These are phyloP conservation scores for Hedychridium roseum DNA, from an alignment of 2,888 invertebrate genomes.

Conservation along the genomic window DNA sequence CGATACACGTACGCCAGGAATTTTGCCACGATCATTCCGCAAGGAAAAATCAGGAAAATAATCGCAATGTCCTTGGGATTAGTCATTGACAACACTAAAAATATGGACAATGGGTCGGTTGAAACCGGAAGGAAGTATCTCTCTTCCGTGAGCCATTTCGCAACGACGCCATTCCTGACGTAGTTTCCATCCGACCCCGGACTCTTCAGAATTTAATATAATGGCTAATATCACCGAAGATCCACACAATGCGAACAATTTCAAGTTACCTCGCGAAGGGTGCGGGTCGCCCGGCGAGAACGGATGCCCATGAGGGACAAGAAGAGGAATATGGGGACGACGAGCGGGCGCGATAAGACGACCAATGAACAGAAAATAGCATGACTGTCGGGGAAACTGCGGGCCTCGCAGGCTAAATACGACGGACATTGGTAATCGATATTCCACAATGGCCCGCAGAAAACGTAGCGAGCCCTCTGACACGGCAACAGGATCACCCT, in stretches of 20 bases:
- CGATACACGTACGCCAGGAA: too few species aligned
- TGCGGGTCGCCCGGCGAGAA: constrained; percentile 14
- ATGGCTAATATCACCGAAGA: constrained; percentile 54
- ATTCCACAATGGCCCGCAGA: constrained; percentile 34
- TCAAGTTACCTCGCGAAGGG: constrained; percentile 38
- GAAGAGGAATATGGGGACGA: constrained; percentile 6
- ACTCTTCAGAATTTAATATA: constrained; percentile 56
- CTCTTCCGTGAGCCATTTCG: constrained; percentile 16
- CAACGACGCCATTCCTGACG: constrained; percentile 25
- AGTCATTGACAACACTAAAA: too few species aligned
- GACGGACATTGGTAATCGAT: constrained; percentile 51
- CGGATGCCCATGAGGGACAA: constrained; percentile 8
- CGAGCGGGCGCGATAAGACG: constrained; percentile 40
- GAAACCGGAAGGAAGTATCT: constrained; percentile 38
- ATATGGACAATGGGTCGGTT: too few species aligned
- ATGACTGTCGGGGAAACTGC: constrained; percentile 31
- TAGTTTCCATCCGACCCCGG: constrained; percentile 30
- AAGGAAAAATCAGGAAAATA: too few species aligned
- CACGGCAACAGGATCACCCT: too few species aligned
- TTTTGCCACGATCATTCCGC: too few species aligned
- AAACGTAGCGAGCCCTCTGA: too few species aligned
- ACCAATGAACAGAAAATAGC: constrained; percentile 46
- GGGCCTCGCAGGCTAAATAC: constrained; percentile 43
- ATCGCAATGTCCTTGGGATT: too few species aligned
- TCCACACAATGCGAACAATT: constrained; percentile 56